Evolutionary conservation across 1,140 invertebrate species (phyloP).

Genomic region (Drosophila willistoni): DNA sequence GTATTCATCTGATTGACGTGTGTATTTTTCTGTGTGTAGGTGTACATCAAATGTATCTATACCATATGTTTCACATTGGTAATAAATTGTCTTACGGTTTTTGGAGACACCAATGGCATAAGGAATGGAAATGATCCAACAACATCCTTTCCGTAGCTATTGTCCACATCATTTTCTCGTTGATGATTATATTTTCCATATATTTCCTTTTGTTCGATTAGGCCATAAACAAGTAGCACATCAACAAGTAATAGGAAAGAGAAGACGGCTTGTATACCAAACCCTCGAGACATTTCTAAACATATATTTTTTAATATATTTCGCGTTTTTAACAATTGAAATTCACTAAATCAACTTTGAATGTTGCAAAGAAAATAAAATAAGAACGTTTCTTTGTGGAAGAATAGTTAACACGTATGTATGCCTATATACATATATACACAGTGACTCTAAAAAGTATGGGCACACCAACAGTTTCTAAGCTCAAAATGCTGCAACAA

Average conservation of each 20-base stretch:
- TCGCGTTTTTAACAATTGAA: not conserved
- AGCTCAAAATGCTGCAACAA: constrained; percentile 21
- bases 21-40: not conserved
- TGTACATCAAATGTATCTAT: not conserved
- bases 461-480: constrained; percentile 9
- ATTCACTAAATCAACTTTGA: not conserved
- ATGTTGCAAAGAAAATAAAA: constrained; percentile 34
- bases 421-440: constrained; percentile 27
- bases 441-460: constrained; percentile 45
- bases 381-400: constrained; percentile 40
- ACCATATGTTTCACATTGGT: not conserved
- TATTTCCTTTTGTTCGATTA: constrained; percentile 47
- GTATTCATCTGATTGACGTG: not conserved
- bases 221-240: constrained; percentile 41
- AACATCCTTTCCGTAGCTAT: constrained; percentile 44
- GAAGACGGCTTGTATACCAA: not conserved
- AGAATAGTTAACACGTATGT: constrained; percentile 34
- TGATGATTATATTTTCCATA: constrained; percentile 39
- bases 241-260: constrained; percentile 48
- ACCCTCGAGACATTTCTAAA: constrained; percentile 37
- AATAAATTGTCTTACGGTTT: constrained; percentile 85
- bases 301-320: not conserved
- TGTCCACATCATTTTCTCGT: constrained; percentile 32
- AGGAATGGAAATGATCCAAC: constrained; percentile 86
- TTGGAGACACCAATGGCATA: constrained; percentile 89